Percentiles rank a stretch among this genome's conserved stretches.
phyloP scores from a whole-genome alignment of 1,140 invertebrate species.

The Drosophila murphyi region DNA sequence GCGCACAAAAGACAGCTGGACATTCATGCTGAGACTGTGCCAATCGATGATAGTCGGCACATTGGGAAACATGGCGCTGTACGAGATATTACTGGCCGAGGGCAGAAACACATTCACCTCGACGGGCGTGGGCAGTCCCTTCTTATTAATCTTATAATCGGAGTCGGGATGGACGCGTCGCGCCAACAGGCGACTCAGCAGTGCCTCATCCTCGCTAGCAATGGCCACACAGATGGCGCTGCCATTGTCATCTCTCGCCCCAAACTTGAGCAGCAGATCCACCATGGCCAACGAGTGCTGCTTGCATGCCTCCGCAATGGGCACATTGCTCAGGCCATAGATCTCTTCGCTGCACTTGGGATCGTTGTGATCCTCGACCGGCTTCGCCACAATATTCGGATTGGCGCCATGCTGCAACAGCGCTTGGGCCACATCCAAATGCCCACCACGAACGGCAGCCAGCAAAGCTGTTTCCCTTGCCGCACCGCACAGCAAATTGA shows the following conservation, averaged over 20 bases:
- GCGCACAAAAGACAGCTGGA: slow-evolving; percentile 88
- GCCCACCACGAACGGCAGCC: slow-evolving; percentile 91
- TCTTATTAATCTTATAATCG: slow-evolving; percentile 95
- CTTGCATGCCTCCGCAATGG: slow-evolving; percentile 90
- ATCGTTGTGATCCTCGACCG: slow-evolving; percentile 85
- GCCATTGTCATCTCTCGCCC: slow-evolving; percentile 95
- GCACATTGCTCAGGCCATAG: slow-evolving; percentile 85
- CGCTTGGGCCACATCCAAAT: slow-evolving; percentile 90
- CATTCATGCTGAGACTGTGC: slow-evolving; percentile 91
- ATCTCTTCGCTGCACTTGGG: slow-evolving; percentile 84
- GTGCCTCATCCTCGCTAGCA: slow-evolving; percentile 66
- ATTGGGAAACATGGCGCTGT: slow-evolving; percentile 93
- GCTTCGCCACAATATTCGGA: slow-evolving; percentile 88
- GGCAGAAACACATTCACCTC: slow-evolving; percentile 87
- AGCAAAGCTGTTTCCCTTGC: slow-evolving; percentile 90
- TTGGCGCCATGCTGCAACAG: slow-evolving; percentile 91
- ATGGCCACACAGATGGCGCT: slow-evolving; percentile 88
- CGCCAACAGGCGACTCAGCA: slow-evolving; percentile 72
- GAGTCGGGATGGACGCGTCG: slow-evolving; percentile 91
- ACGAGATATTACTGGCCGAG: slow-evolving; percentile 89
- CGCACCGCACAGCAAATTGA: slow-evolving; percentile 90
- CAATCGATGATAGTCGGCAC: slow-evolving; percentile 96
- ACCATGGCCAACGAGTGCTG: slow-evolving; percentile 88
- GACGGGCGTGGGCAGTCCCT: slow-evolving; percentile 88
- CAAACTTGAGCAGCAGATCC: slow-evolving; percentile 90